Evolutionary conservation across 23 tunicate species (phyloP).

Genomic region (Phallusia fumigata): DNA sequence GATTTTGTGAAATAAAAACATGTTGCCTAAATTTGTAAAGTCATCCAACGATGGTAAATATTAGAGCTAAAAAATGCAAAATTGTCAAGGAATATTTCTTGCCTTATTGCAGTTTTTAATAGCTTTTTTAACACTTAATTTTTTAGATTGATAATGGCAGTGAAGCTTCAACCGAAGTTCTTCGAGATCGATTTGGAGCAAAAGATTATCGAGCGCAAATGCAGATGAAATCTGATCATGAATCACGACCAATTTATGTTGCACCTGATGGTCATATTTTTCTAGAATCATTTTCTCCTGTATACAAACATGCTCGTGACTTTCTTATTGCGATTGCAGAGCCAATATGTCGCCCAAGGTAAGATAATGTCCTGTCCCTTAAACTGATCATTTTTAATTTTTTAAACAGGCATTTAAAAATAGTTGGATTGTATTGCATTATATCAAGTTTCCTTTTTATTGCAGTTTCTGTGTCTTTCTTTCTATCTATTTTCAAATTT

Average conservation of each 20-base stretch:
- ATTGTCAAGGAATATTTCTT: no score
- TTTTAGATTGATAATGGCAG: constrained; percentile 13
- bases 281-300: constrained; percentile 96
- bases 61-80: neutral
- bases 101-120: no score
- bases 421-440: no score
- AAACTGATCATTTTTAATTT: no score
- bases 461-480: no score
- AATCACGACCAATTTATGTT: constrained; percentile 79
- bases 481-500: no score
- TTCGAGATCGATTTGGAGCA: constrained; percentile 72
- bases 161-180: constrained; percentile 20
- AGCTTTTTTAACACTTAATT: no score
- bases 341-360: constrained; percentile 88
- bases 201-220: constrained; percentile 79
- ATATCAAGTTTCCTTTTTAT: no score
- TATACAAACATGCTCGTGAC: constrained; percentile 96
- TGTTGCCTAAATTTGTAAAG: no score
- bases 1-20: no score
- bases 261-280: constrained; percentile 98
- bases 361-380: neutral
- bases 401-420: no score
- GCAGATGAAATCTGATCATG: constrained; percentile 80
- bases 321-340: constrained; percentile 97
- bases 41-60: no score